Conservation (phyloP, 1,140 invertebrate genomes). For the Drosophila pandora region DNA sequence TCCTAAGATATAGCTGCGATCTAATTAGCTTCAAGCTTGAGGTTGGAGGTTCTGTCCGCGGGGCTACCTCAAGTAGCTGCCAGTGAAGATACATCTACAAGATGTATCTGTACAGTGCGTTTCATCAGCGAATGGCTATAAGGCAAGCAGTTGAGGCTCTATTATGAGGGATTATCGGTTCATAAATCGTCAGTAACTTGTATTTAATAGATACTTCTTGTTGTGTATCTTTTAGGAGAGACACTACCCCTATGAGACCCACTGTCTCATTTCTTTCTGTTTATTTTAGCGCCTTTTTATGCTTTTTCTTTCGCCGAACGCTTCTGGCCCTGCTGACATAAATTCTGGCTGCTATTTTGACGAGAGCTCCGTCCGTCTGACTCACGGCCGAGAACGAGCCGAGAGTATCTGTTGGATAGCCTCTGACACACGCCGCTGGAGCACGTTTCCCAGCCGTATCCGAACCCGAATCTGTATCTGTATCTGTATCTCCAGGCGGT, state of each 20-base stretch:
- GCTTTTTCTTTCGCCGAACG: conserved; percentile 53
- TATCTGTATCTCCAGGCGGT: conserved; percentile 6
- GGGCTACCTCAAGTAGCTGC: conserved; percentile 50
- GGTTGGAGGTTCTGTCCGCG: conserved; percentile 24
- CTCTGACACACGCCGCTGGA: conserved; percentile 63
- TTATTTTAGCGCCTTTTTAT: conserved; percentile 74
- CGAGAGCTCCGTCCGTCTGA: conserved; percentile 44
- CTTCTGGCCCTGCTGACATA: conserved; percentile 82
- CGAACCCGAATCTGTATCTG: conserved; percentile 31
- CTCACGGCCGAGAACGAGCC: conserved; percentile 60
- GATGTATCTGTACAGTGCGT: conserved; percentile 11
- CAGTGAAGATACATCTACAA: conserved; percentile 27
- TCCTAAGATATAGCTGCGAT: conserved; percentile 10
- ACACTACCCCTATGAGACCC: not conserved
- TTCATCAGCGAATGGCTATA: conserved; percentile 2
- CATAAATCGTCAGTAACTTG: not conserved
- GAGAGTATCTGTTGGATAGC: conserved; percentile 65
- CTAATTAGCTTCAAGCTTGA: conserved; percentile 38
- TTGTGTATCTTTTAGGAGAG: not conserved
- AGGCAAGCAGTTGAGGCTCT: not conserved
- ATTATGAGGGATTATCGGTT: not conserved
- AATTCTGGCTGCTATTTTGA: conserved; percentile 63
- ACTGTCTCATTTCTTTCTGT: conserved; percentile 49
- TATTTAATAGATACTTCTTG: not conserved
- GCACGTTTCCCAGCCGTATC: conserved; percentile 61